Evolutionary conservation across 2,888 invertebrate genomes (phyloP).

Genomic region (Drosophila anceps): DNA sequence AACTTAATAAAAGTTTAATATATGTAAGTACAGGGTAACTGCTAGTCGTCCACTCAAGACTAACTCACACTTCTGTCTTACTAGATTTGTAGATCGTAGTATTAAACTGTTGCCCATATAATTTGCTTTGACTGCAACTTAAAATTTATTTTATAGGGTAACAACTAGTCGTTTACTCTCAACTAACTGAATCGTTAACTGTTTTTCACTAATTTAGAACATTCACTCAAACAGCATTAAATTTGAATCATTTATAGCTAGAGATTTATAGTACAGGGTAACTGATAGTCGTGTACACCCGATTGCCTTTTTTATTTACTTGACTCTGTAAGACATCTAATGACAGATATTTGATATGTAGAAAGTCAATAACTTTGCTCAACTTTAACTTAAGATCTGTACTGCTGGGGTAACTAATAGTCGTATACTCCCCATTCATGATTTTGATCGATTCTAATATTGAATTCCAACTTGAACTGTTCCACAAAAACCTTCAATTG

Average conservation of each 20-base stretch:
- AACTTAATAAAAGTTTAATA: background rate
- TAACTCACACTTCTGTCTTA: background rate
- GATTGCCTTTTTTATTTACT: background rate
- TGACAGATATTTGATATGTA: background rate
- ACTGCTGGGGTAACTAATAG: background rate
- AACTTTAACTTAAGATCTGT: background rate
- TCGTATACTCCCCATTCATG: background rate
- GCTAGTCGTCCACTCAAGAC: background rate
- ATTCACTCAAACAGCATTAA: background rate
- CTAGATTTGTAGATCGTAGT: background rate
- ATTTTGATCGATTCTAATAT: background rate
- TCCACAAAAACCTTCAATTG: background rate
- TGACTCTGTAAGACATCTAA: background rate
- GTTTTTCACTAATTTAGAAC: background rate
- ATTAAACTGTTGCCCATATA: background rate
- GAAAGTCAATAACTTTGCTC: background rate
- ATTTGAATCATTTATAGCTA: background rate
- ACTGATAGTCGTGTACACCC: background rate
- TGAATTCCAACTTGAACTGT: too few species aligned
- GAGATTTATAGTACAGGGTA: background rate
- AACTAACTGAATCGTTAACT: background rate
- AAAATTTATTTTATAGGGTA: background rate
- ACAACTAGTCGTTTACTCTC: background rate
- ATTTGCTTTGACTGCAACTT: background rate
- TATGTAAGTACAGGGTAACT: background rate